These are phyloP conservation scores for Alectoris magna DNA, from an alignment of 2,797 vertebrate species.

Conservation along the genomic window DNA sequence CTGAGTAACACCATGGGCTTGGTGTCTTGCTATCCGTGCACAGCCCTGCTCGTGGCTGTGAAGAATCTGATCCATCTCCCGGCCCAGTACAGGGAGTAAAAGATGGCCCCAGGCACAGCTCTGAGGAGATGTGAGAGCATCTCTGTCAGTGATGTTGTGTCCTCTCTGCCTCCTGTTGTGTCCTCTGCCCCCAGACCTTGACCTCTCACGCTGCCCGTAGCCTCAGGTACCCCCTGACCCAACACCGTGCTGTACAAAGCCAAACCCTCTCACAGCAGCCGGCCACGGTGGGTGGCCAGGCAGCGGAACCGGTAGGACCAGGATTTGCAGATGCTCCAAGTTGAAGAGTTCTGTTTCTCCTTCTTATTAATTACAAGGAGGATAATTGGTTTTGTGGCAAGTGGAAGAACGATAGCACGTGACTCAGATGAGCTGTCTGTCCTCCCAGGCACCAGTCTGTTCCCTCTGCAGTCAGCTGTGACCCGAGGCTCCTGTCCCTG, in stretches of 20 bases:
- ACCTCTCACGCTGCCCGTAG: not conserved
- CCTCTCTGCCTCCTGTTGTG: accelerated
- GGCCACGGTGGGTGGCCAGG: not conserved
- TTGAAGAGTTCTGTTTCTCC: not conserved
- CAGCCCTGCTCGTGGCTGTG: not conserved
- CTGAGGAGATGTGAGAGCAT: not conserved
- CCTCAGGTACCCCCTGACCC: accelerated
- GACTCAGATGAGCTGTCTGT: not conserved
- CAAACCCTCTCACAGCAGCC: not conserved
- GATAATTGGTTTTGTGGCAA: not conserved
- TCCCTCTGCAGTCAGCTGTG: not conserved
- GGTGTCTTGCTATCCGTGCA: not conserved
- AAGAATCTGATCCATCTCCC: not conserved
- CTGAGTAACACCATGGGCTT: accelerated
- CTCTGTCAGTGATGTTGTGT: accelerated
- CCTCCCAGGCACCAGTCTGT: not conserved
- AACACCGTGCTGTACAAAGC: not conserved
- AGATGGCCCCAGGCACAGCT: not conserved
- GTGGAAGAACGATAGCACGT: not conserved
- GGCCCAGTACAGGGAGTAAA: not conserved
- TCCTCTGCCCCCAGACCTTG: not conserved
- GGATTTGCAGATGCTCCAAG: constrained; percentile 15
- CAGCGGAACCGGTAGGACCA: not conserved
- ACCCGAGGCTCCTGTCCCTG: not conserved
- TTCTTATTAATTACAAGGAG: not conserved